Conservation (phyloP, 1,140 invertebrate genomes). For the Spodoptera frugiperda region DNA sequence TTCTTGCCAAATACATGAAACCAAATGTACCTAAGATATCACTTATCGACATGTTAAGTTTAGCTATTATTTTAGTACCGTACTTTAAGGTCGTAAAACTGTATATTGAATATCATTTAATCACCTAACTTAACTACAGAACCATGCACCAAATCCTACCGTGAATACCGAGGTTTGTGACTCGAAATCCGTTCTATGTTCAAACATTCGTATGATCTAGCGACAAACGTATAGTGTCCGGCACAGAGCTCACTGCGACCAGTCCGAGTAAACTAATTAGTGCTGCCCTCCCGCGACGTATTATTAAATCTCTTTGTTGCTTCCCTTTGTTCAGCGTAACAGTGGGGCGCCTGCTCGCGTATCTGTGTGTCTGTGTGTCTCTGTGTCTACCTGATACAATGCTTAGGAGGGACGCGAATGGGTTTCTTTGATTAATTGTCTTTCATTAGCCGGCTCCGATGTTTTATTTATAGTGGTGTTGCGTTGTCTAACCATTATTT, state of each 20-base stretch:
- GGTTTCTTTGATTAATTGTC: slow-evolving; percentile 22
- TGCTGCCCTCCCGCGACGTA: slow-evolving; percentile 18
- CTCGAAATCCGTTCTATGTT: background rate
- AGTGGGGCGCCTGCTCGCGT: slow-evolving; percentile 4
- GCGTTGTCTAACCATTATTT: background rate
- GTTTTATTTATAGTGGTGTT: background rate
- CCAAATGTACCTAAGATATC: no score
- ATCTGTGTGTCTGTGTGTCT: no score
- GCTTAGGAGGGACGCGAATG: slow-evolving; percentile 1
- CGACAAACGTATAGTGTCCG: background rate
- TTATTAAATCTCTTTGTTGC: slow-evolving; percentile 33
- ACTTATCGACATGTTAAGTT: no score
- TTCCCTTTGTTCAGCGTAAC: slow-evolving; percentile 20
- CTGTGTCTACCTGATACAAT: slow-evolving; percentile 1
- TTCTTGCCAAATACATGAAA: no score
- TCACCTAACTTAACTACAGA: no score
- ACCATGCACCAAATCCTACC: no score
- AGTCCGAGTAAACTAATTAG: slow-evolving; percentile 30
- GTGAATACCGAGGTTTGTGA: no score
- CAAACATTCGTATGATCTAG: background rate
- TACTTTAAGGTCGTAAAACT: no score
- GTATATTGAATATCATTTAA: no score
- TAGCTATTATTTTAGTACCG: no score
- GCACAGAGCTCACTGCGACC: background rate
- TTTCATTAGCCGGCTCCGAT: background rate